These are phyloP conservation scores for Cabera pusaria DNA, from an alignment of 2,888 invertebrate species.

Conservation along the genomic window DNA sequence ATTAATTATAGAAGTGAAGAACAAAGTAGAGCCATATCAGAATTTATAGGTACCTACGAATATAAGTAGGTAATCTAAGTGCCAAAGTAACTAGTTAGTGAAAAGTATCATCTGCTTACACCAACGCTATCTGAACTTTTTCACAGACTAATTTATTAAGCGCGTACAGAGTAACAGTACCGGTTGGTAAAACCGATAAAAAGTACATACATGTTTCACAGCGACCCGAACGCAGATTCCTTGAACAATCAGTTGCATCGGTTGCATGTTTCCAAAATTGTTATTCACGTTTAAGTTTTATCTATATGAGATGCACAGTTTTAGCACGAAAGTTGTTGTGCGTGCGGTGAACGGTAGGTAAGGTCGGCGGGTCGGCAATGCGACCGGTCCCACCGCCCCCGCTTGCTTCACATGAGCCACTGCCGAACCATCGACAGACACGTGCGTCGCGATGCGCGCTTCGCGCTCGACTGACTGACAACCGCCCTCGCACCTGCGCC, in stretches of 20 bases:
- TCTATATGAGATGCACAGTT: slow-evolving; percentile 52
- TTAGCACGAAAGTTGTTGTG: slow-evolving; percentile 57
- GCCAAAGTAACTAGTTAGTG: too few relatives aligned
- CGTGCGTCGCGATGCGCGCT: slow-evolving; percentile 41
- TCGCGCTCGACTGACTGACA: slow-evolving; percentile 19
- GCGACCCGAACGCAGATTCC: slow-evolving; percentile 37
- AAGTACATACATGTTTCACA: slow-evolving; percentile 50
- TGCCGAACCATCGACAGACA: slow-evolving; percentile 41
- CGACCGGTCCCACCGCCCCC: slow-evolving; percentile 74
- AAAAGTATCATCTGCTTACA: too few relatives aligned
- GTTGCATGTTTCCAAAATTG: slow-evolving; percentile 37
- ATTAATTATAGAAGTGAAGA: too few relatives aligned
- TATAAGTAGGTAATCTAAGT: too few relatives aligned
- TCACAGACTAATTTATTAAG: slow-evolving; percentile 3
- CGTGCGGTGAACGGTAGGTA: slow-evolving; percentile 78
- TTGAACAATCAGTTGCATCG: slow-evolving; percentile 41
- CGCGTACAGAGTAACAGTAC: slow-evolving; percentile 4
- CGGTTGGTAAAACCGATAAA: slow-evolving; percentile 23
- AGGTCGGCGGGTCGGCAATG: slow-evolving; percentile 80
- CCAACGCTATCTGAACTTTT: too few relatives aligned
- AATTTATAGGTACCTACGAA: too few relatives aligned
- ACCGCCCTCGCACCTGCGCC: neutral
- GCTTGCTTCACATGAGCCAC: slow-evolving; percentile 53
- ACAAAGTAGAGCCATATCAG: too few relatives aligned
- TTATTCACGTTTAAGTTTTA: slow-evolving; percentile 38